Percentiles rank a stretch among this genome's conserved stretches.
Conservation (phyloP, 2,113 vertebrate species). For the Picathartes gymnocephalus region DNA sequence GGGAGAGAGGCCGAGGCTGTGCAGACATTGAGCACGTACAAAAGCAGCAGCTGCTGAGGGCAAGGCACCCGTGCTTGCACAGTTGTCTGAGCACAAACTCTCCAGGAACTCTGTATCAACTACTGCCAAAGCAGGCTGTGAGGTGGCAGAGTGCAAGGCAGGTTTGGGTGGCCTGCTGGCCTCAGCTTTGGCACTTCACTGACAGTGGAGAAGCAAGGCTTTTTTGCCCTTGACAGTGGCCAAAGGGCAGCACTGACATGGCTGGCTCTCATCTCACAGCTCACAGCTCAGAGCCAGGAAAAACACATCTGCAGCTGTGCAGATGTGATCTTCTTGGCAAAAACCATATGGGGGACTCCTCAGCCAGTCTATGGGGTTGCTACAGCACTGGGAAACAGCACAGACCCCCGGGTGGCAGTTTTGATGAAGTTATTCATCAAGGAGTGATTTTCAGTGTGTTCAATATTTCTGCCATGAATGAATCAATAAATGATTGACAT, state of each 20-base stretch:
- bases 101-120: neutral
- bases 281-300: neutral
- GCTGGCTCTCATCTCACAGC: neutral
- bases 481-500: neutral
- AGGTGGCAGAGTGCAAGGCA: neutral
- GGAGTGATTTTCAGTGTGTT: neutral
- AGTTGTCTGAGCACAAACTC: rapidly evolving
- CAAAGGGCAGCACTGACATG: rapidly evolving
- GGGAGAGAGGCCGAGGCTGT: rapidly evolving
- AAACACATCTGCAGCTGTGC: neutral
- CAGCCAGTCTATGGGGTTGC: neutral
- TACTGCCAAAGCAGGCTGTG: neutral
- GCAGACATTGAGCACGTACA: rapidly evolving
- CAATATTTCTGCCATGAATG: neutral
- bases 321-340: neutral
- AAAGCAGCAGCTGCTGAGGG: neutral
- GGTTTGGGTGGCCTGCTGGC: neutral
- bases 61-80: neutral
- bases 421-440: neutral
- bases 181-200: neutral
- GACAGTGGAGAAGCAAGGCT: neutral
- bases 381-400: rapidly evolving
- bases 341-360: neutral
- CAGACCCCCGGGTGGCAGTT: rapidly evolving
- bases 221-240: neutral